Conservation (phyloP, 64 coral and sea anemone genomes). For the Acropora yongei region DNA sequence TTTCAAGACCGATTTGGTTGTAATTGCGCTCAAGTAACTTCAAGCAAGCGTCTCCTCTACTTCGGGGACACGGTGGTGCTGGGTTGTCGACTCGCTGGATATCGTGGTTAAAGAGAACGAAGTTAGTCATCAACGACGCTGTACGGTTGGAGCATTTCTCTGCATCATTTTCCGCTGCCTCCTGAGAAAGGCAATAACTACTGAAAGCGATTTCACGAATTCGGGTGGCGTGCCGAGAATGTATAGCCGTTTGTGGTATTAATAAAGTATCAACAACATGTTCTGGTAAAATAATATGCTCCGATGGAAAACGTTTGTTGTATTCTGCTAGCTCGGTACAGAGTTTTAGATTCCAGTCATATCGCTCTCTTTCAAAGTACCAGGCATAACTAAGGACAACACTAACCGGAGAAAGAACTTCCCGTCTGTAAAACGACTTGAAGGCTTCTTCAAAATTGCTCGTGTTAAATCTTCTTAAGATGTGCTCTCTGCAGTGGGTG, state of each 20-base stretch:
- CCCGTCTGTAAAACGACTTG: slow-evolving; percentile 12
- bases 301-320: slow-evolving; percentile 28
- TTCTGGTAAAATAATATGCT: slow-evolving; percentile 27
- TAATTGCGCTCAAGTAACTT: slow-evolving; percentile 24
- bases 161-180: slow-evolving; percentile 24
- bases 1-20: slow-evolving; percentile 26
- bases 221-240: not conserved
- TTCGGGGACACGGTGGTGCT: slow-evolving; percentile 2
- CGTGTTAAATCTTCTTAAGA: slow-evolving; percentile 47
- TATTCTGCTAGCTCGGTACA: slow-evolving; percentile 15
- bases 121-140: not conserved
- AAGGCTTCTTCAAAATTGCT: slow-evolving; percentile 64
- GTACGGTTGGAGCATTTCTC: not conserved
- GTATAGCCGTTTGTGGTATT: slow-evolving; percentile 58
- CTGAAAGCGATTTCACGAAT: not conserved
- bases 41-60: slow-evolving; percentile 7
- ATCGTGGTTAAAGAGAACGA: slow-evolving; percentile 57
- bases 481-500: slow-evolving; percentile 51
- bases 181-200: slow-evolving; percentile 40
- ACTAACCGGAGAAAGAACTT: slow-evolving; percentile 17
- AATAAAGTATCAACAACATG: not conserved
- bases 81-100: not conserved
- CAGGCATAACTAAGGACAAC: slow-evolving; percentile 59
- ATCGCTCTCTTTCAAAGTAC: slow-evolving; percentile 59
- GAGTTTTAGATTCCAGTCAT: slow-evolving; percentile 54